Evolutionary conservation across 2,797 vertebrate species (phyloP), one percentile per base, ranked within the genome.

Genomic region (Hoplostethus atlanticus): DNA sequence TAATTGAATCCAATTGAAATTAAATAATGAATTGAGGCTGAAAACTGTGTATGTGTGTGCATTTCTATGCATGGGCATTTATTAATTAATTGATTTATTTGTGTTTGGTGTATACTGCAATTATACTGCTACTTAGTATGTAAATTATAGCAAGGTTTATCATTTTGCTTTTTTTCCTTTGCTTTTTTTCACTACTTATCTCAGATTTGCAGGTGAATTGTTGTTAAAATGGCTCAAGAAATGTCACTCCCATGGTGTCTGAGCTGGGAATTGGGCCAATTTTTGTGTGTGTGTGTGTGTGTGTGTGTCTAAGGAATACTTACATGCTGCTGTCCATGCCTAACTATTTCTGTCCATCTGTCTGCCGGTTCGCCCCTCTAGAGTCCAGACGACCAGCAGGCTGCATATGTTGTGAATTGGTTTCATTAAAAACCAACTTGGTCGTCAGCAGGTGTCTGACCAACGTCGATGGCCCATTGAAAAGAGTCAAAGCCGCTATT

Each of bases 401-500:
- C 3, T 47, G 46, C 15, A 1, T 47, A 5, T n/a, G 16, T 47
- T 47, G 46, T n/a, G 15, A 47, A 5, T 47, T 16, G 15, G 1
- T 15, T 47, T 47, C 13, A 47, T 47, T 47, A 47, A 15, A 21
- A 47, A 47, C 3, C 3, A 47, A 47, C 16, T 9, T 38, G 13
- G 40, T 69, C 2, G 3, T 66, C 34, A 59, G 36, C 63, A 71
- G 34, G 6, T 50, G 25, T 67, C 57, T 57, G 50, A 38, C 21
- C 36, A 61, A 57, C 64, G 50, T 36, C 34, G 7, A 36, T 38
- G 2, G 3, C 16, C 0, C 0, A 6, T 15, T 48, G 51, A 62
- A 74, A 28, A 36, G 47, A 79, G 30, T 12, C 11, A 64, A 10
- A 42, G 40, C 40, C 10, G 10, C 5, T 48, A 28, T 21, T 63